Base-by-base conservation (phyloP, 2,113 vertebrate genomes). In the Gavia stellata region DNA sequence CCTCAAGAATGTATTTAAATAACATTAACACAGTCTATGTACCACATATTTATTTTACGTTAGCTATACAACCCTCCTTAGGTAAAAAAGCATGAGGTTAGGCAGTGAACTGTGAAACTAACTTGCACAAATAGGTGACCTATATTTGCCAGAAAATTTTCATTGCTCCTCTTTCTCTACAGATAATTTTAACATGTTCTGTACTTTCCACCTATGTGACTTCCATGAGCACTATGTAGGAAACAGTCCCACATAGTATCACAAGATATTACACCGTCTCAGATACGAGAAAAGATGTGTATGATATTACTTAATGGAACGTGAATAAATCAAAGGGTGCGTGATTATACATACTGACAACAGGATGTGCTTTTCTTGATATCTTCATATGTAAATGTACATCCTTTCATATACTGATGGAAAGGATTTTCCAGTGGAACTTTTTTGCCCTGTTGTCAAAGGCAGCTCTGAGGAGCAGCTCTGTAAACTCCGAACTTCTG, bases 121-220 rank as follows among this genome's bases (percentile, higher is more conserved):
- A 88, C 67, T 88, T 86, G 55, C 59, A 94, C 63, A 92, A 94
- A 93, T 74, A 94, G 38, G n/a, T 96, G 71, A 88, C 82, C 50
- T 71, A 74, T 40, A 92, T 94, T 95, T 94, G 45, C n/a, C 23
- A 67, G 59, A 85, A 95, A 73, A 14, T 36, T 15, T 78, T 94
- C 11, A 34, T 70, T 83, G 26, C 38, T n/a, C 23, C 59, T 88
- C 50, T 74, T 95, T 82, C 49, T 71, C 42, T 59, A 74, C 28
- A 55, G 36, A 55, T 55, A 68, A 82, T 78, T 78, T 78, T 59
- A 93, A 83, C 12, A 29, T 47, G n/a, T 66, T 74, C 2, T 1
- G 16, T 78, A 55, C 63, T 86, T 93, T 90, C 59, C 33, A 78
- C n/a, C 26, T 70, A 25, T 45, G 34, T 70, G 53, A 93, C 33